These are phyloP conservation scores for Formica selysi DNA, from an alignment of 1,140 invertebrate genomes.

Conservation along the genomic window DNA sequence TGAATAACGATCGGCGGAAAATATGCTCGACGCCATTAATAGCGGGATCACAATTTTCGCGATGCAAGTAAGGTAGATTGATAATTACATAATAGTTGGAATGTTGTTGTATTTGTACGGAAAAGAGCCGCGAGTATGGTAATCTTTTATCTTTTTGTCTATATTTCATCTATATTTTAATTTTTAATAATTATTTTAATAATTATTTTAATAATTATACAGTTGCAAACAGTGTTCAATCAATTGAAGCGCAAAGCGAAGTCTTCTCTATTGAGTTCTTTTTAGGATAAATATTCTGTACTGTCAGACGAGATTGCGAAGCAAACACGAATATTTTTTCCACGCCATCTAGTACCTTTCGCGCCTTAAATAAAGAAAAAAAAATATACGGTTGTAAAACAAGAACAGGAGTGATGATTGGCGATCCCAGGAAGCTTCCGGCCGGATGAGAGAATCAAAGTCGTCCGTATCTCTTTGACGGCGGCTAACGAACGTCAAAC, in stretches of 20 bases:
- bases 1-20: neutral
- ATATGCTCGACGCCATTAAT: neutral
- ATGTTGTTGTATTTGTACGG: neutral
- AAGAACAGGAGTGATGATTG: slow-evolving; percentile 38
- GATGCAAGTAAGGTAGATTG: neutral
- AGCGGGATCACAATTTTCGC: neutral
- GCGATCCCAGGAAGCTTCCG: slow-evolving; percentile 40
- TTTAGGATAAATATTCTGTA: slow-evolving; percentile 14
- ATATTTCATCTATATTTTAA: neutral
- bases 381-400: slow-evolving; percentile 40
- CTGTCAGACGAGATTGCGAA: slow-evolving; percentile 2
- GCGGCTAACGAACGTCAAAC: slow-evolving; percentile 42
- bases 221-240: neutral
- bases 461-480: slow-evolving; percentile 50
- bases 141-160: neutral
- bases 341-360: slow-evolving; percentile 3
- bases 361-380: slow-evolving; percentile 4
- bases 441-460: slow-evolving; percentile 38
- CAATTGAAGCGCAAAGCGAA: neutral
- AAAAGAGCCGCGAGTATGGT: neutral
- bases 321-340: slow-evolving; percentile 14
- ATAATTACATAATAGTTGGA: neutral
- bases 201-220: neutral
- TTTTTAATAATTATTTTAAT: neutral
- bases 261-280: neutral